Evolutionary conservation across 2,888 invertebrate species (phyloP).

Genomic region (Steinernema hermaphroditum): DNA sequence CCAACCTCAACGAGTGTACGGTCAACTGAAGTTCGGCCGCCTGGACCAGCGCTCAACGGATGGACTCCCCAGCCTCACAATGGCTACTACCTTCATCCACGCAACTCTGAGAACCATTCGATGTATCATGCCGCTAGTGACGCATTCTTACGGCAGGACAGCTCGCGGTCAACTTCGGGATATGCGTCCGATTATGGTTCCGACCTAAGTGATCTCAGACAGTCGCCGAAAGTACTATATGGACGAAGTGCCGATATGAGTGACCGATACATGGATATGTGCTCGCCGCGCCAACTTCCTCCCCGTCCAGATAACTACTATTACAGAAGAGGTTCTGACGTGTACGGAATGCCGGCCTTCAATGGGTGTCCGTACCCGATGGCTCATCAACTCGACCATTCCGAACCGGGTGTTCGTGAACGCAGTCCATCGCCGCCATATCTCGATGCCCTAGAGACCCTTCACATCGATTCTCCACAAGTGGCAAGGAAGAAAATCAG

Average conservation of each 20-base stretch:
- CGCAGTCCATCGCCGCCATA: neutral
- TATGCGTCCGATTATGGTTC: conserved; percentile 1
- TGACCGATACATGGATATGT: neutral
- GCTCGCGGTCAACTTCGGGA: neutral
- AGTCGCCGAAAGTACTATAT: neutral
- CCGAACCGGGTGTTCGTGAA: neutral
- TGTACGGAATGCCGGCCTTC: neutral
- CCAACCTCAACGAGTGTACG: neutral
- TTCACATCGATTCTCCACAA: neutral
- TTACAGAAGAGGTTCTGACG: neutral
- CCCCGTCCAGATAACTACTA: neutral
- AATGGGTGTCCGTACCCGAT: neutral
- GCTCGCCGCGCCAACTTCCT: neutral
- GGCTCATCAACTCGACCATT: no score
- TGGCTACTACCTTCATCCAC: neutral
- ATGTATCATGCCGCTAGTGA: neutral
- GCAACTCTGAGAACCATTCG: neutral
- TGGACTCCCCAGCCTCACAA: neutral
- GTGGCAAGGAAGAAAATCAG: neutral
- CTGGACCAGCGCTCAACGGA: neutral
- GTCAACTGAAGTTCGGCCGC: conserved; percentile 3
- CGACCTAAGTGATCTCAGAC: neutral
- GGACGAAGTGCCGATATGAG: neutral
- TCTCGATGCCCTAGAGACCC: neutral
- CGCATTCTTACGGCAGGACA: neutral